Conservation (phyloP, 2,888 invertebrate genomes). For the Chalcis sispes region DNA sequence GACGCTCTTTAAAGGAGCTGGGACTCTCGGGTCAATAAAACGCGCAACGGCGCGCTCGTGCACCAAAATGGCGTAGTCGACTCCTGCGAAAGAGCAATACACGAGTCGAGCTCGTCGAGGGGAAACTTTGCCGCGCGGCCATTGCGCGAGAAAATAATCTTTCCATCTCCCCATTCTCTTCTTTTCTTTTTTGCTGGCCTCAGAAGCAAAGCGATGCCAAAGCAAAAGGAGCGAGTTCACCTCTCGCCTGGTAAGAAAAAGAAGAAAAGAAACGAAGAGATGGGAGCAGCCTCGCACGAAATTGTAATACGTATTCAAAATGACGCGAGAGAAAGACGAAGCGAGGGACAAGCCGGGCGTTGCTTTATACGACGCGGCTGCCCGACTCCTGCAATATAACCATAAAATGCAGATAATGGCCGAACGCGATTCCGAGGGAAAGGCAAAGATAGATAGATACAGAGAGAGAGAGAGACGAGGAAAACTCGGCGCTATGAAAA, state of each 20-base stretch:
- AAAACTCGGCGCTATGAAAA: constrained; percentile 41
- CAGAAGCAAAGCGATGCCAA: no score
- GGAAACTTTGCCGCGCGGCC: not conserved
- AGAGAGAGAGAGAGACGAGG: constrained; percentile 26
- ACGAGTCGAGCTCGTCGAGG: not conserved
- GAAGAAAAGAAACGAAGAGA: constrained; percentile 8
- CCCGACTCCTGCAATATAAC: constrained; percentile 73
- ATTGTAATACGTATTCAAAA: constrained; percentile 70
- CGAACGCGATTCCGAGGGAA: constrained; percentile 54
- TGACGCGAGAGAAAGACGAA: constrained; percentile 60
- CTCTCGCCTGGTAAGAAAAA: constrained; percentile 11
- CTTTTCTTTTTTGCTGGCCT: no score
- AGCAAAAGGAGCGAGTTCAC: not conserved
- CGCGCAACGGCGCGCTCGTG: not conserved
- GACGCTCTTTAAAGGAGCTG: no score
- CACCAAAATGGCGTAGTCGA: constrained; percentile 39
- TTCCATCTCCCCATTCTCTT: constrained; percentile 10
- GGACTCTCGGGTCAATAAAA: not conserved
- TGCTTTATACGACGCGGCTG: constrained; percentile 63
- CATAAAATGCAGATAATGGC: constrained; percentile 76
- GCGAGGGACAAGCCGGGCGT: constrained; percentile 52
- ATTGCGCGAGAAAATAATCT: constrained; percentile 15
- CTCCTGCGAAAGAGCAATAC: not conserved
- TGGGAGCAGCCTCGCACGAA: constrained; percentile 61
- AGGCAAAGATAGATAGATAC: constrained; percentile 36